A percentile compares a stretch with the other conserved stretches of the same genome.
Conservation (phyloP, 2,888 invertebrate species). For the Phyto melanocephala region DNA sequence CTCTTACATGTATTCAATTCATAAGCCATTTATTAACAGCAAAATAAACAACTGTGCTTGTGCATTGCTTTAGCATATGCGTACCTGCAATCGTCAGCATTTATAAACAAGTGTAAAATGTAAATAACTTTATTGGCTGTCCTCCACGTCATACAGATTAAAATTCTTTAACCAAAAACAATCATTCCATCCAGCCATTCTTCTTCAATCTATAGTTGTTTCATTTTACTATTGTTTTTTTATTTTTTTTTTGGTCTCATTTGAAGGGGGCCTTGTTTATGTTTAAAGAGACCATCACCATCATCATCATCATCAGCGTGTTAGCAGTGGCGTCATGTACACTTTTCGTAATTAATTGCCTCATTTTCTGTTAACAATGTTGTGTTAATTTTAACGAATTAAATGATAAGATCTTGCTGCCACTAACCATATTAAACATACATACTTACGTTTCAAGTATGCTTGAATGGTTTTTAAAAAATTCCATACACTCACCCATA, state of each 20-base stretch:
- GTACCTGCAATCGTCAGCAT: no score
- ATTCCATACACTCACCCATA: conserved; percentile 6
- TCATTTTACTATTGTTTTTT: conserved; percentile 44
- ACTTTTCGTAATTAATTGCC: conserved; percentile 76
- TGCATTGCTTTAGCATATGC: no score
- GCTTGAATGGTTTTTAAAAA: not conserved
- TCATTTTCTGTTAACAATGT: conserved; percentile 77
- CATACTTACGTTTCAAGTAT: not conserved
- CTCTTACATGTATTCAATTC: no score
- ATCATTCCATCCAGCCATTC: not conserved
- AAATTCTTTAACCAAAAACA: conserved; percentile 22
- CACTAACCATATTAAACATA: conserved; percentile 46
- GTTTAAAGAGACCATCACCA: conserved; percentile 7
- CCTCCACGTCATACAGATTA: conserved; percentile 7
- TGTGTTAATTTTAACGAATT: conserved; percentile 79
- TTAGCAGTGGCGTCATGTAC: conserved; percentile 42
- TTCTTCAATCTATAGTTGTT: conserved; percentile 1
- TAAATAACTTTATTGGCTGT: conserved; percentile 54
- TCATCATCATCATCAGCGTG: no score
- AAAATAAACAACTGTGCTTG: no score
- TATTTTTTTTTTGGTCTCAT: not conserved
- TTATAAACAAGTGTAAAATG: conserved; percentile 58
- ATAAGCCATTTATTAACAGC: no score
- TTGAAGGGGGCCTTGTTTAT: not conserved
- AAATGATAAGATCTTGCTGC: conserved; percentile 77